These are phyloP conservation scores for Pheosia tremula DNA, from an alignment of 2,888 invertebrate species.

Conservation along the genomic window DNA sequence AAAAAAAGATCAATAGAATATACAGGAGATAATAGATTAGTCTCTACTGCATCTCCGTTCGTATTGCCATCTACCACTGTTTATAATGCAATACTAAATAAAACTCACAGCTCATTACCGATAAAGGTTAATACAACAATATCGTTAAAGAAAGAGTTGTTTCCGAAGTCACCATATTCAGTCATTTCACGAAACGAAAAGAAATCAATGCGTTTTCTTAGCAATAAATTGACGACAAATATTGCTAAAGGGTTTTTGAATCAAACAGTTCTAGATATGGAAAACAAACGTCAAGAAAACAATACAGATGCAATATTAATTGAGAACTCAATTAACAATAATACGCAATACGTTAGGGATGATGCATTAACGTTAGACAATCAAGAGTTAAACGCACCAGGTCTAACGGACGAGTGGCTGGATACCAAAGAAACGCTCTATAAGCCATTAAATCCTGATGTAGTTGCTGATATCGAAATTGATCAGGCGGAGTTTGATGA, in stretches of 20 bases:
- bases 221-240: slow-evolving; percentile 35
- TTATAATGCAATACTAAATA: slow-evolving; percentile 65
- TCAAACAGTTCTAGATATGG: slow-evolving; percentile 69
- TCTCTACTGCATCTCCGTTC: slow-evolving; percentile 34
- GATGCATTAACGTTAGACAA: slow-evolving; percentile 55
- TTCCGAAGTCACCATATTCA: slow-evolving; percentile 54
- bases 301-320: slow-evolving; percentile 62
- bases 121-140: slow-evolving; percentile 17
- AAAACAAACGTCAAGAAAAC: slow-evolving; percentile 52
- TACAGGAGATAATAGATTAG: slow-evolving; percentile 23
- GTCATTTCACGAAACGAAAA: slow-evolving; percentile 58
- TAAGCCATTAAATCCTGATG: slow-evolving; percentile 62
- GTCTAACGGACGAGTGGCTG: slow-evolving; percentile 68
- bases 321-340: slow-evolving; percentile 63
- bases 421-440: slow-evolving; percentile 62
- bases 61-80: slow-evolving; percentile 42
- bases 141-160: slow-evolving; percentile 18
- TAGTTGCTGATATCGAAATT: slow-evolving; percentile 72
- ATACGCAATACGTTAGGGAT: slow-evolving; percentile 51
- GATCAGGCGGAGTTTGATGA: slow-evolving; percentile 70
- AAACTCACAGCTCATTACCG: slow-evolving; percentile 32
- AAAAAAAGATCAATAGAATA: slow-evolving; percentile 60
- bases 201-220: slow-evolving; percentile 55
- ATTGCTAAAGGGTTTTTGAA: slow-evolving; percentile 69
- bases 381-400: slow-evolving; percentile 59